These are phyloP conservation scores for Drosophila bocki DNA, from an alignment of 1,140 invertebrate species.

Conservation along the genomic window DNA sequence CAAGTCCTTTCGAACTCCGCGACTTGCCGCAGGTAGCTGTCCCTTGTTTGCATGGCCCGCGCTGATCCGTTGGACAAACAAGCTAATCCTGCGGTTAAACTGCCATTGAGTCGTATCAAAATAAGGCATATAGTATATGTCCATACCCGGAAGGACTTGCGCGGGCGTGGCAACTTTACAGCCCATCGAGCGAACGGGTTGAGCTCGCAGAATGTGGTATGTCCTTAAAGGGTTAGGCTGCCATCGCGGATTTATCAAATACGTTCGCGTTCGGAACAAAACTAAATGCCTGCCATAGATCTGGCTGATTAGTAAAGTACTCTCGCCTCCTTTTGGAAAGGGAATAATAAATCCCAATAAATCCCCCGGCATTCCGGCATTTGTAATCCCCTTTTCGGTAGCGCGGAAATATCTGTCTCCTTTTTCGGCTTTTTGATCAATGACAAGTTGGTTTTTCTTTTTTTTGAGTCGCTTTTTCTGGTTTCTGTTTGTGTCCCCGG, in stretches of 20 bases:
- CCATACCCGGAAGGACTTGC: constrained; percentile 72
- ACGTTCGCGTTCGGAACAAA: constrained; percentile 61
- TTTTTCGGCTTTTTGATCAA: constrained; percentile 53
- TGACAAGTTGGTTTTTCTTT: constrained; percentile 55
- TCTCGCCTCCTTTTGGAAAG: constrained; percentile 55
- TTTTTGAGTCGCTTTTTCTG: not conserved
- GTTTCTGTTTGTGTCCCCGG: constrained; percentile 50
- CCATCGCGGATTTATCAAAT: constrained; percentile 64
- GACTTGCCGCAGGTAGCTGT: constrained; percentile 31
- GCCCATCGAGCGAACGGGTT: constrained; percentile 63
- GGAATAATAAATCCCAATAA: constrained; percentile 24
- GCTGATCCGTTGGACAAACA: constrained; percentile 80
- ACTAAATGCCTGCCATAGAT: constrained; percentile 81
- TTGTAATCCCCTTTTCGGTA: constrained; percentile 37
- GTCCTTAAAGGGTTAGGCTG: constrained; percentile 59
- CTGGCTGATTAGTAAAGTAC: constrained; percentile 79
- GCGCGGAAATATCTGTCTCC: constrained; percentile 30
- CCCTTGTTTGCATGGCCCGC: constrained; percentile 71
- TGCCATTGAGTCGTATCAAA: constrained; percentile 82
- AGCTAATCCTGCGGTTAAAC: constrained; percentile 84
- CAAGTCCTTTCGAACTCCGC: not conserved
- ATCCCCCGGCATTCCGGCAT: constrained; percentile 11
- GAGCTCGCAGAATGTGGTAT: not conserved
- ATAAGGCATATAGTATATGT: constrained; percentile 49
- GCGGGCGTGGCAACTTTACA: constrained; percentile 58